Evolutionary conservation across 1,140 invertebrate species (phyloP), one percentile per base, ranked within the genome.

Genomic region (Rhyzopertha dominica): DNA sequence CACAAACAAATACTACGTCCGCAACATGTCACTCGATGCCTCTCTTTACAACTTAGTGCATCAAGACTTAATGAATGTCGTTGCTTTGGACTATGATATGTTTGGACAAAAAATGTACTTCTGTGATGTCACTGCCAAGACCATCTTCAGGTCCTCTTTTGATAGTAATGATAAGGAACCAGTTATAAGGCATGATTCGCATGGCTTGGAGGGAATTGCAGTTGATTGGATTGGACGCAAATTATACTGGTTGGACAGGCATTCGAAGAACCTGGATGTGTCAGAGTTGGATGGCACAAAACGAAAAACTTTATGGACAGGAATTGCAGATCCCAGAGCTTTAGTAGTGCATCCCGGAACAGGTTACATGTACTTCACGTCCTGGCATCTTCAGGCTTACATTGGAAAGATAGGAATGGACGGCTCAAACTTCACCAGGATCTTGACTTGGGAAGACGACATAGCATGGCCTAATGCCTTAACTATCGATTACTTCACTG

Each of bases 391-490:
- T 19, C 86, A 95, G 73, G 90, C 95, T 0, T 98, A 92, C 62
- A 98, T 98, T 50, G 95, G 87, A n/a, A 88, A 95, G 67, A 84
- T 98, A 67, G 93, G 93, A 34, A 90, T 99, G 90, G 94, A 99
- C 62, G 96, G 95, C 0, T 83, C 82, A 1, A 95, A 96, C 56
- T 87, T 94, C 51, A 87, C 85, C 0, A 76, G 84, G 37, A 87
- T 97, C 49, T 74, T 98, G 4, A 94, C 85, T 8, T 92, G 88
- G 81, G 86, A 95, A 58, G 78, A 97, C 43, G 93, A 95, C 56
- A 85, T 99, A 12, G 95, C 95, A 10, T 98, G 95, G 95, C 95
- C 96, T 0, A 98, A 98, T 68, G 95, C 94, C 2, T 64, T 99
- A 0, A 93, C 95, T 0, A 88, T 99, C 35, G 96, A 99, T 60